Evolutionary conservation across 2,888 invertebrate species (phyloP), one percentile per base, ranked within the genome.

Genomic region (Ganaspis brasiliensis): DNA sequence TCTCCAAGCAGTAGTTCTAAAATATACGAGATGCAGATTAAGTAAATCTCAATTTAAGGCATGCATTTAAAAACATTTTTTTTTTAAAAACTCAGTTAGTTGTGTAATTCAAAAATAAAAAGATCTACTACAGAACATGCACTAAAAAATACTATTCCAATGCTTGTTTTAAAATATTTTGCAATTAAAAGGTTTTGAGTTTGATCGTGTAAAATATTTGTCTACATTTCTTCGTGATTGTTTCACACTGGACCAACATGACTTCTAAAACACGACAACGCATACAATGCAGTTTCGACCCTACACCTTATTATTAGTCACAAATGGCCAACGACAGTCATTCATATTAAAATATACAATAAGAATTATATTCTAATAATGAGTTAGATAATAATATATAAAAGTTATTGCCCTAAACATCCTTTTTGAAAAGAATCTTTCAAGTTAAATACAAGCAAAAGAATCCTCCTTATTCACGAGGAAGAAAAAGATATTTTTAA

Each of bases 281-380:
- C 40, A 26, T 67, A 67, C 67, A 67, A 67, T 67, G 37, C 67
- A 67, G 14, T 45, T 67, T 67, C 45, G 21, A 67, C 67, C 67
- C 67, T 67, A 67, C 45, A 67, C 67, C 67, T 8, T 45, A n/a
- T 67, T 67, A 67, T 67, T 67, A 67, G 67, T 67, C 24, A 45
- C 67, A 67, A 24, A 67, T 45, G 14, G 37, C 40, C 45, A 9
- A 45, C 9, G 21, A 45, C 24, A 31, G 31, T 31, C 6, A n/a
- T n/a, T n/a, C n/a, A n/a, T n/a, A n/a, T n/a, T n/a, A n/a, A n/a
- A n/a, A n/a, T n/a, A n/a, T n/a, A n/a, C n/a, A n/a, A n/a, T n/a
- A n/a, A n/a, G n/a, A n/a, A n/a, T n/a, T n/a, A n/a, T n/a, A n/a
- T n/a, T n/a, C n/a, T n/a, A n/a, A n/a, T n/a, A n/a, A n/a, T n/a